Percentiles rank a stretch among this genome's conserved stretches.
These are phyloP conservation scores for Ceratoteleas bidentatus DNA, from an alignment of 1,140 invertebrate genomes.

Conservation along the genomic window DNA sequence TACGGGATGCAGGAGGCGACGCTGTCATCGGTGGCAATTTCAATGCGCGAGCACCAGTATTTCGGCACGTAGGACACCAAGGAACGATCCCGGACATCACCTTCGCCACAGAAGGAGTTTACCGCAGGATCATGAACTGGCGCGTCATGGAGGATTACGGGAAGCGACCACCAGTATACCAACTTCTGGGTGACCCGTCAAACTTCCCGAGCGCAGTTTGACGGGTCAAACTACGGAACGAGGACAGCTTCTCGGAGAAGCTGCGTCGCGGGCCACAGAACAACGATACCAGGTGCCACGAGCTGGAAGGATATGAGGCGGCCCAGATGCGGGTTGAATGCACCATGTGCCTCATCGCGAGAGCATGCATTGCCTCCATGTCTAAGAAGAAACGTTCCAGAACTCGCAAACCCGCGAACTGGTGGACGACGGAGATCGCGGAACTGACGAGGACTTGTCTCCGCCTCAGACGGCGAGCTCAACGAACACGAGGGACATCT, in stretches of 20 bases:
- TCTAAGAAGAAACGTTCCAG: neutral
- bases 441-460: too few species aligned
- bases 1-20: too few species aligned
- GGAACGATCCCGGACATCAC: too few species aligned
- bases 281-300: neutral
- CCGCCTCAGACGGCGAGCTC: too few species aligned
- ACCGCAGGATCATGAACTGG: too few species aligned
- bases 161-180: too few species aligned
- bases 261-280: neutral
- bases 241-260: too few species aligned
- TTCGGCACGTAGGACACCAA: constrained; percentile 22
- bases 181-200: too few species aligned
- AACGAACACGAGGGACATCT: too few species aligned
- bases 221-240: neutral
- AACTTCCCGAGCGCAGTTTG: neutral
- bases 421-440: constrained; percentile 20
- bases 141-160: neutral
- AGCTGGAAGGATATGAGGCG: too few species aligned
- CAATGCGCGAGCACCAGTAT: constrained; percentile 26
- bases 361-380: constrained; percentile 11
- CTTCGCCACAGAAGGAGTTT: too few species aligned
- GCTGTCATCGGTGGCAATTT: constrained; percentile 8
- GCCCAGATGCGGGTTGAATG: neutral
- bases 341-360: too few species aligned
- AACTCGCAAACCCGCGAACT: neutral